Base-by-base conservation (phyloP, 2,113 vertebrate genomes). In the Lamprologus ornatipinnis region DNA sequence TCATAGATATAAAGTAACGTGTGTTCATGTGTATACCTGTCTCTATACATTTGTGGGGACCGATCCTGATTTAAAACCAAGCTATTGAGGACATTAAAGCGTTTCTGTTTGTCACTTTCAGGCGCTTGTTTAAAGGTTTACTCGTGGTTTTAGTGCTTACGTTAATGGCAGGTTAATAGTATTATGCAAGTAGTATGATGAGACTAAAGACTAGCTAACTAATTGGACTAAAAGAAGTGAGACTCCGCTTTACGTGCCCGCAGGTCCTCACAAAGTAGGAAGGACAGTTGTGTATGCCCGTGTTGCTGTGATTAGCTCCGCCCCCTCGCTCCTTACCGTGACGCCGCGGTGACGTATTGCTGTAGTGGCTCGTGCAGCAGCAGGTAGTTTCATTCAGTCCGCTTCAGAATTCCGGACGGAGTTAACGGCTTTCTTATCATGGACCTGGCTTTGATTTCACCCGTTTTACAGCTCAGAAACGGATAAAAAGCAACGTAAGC, bases 361-460 rank as follows among this genome's bases (percentile, higher is more conserved):
- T 0, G 87, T 21, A 31, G 75, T 26, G 4, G 82, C 88, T 89
- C 82, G 49, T 51, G 51, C 82, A 2, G 80, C 82, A 54, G 51
- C 91, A 80, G 91, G 87, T 88, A 75, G 12, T 12, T 26, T 85
- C 88, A 83, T 82, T 91, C 84, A 86, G 88, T 31, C 55, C 26
- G 55, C 58, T 35, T n/a, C 14, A 9, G 53, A 49, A 80, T 53
- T 37, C 14, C 23, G 0, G 6, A 42, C 80, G 87, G 60, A 55
- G 3, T 7, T 17, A 7, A 37, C 45, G 68, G 79, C 9, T 33
- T 10, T 73, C 23, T 12, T 78, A 42, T 4, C n/a, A 80, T 54
- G 91, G 87, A 86, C 23, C 79, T 15, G 42, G 11, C 7, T 21
- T 33, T 4, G 31, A 1, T 5, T 26, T 19, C 6, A 4, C 6